phyloP scores from a whole-genome alignment of 2,888 invertebrate species.

The Brachyptera risi region DNA sequence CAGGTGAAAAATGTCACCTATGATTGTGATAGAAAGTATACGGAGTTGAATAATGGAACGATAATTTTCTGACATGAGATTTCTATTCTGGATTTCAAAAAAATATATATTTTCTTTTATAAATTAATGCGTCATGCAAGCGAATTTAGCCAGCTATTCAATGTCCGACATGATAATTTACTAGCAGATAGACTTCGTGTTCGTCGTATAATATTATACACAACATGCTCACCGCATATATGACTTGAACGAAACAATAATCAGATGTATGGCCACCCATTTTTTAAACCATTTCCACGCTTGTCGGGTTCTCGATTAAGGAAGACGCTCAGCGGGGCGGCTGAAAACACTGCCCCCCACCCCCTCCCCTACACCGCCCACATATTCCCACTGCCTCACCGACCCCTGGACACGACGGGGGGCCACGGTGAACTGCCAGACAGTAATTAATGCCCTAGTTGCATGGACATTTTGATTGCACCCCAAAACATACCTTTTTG shows the following conservation, averaged over 20 bases:
- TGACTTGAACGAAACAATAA: constrained; percentile 8
- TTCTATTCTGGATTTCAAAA: too few relatives aligned
- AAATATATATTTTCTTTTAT: constrained; percentile 1
- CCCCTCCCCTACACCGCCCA: constrained; percentile 24
- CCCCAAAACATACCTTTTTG: constrained; percentile 17
- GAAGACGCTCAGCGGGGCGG: constrained; percentile 31
- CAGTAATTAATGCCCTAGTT: constrained; percentile 34
- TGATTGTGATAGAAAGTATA: too few relatives aligned
- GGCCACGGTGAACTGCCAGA: constrained; percentile 28
- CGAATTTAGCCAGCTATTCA: constrained; percentile 21
- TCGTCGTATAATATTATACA: constrained; percentile 14
- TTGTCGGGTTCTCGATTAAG: constrained; percentile 32
- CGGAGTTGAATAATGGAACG: too few relatives aligned
- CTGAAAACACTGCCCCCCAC: constrained; percentile 14
- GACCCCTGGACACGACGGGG: constrained; percentile 10
- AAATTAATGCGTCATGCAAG: constrained; percentile 17
- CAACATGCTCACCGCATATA: background rate
- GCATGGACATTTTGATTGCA: constrained; percentile 29
- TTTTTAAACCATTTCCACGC: constrained; percentile 34
- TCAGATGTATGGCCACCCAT: constrained; percentile 32
- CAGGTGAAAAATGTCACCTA: too few relatives aligned
- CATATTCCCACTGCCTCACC: too few relatives aligned
- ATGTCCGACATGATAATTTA: constrained; percentile 10
- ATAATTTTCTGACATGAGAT: too few relatives aligned
- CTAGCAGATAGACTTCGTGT: constrained; percentile 1